These are phyloP conservation scores for Caenorhabditis sulstoni DNA, from an alignment of 2,888 invertebrate species.

Conservation along the genomic window DNA sequence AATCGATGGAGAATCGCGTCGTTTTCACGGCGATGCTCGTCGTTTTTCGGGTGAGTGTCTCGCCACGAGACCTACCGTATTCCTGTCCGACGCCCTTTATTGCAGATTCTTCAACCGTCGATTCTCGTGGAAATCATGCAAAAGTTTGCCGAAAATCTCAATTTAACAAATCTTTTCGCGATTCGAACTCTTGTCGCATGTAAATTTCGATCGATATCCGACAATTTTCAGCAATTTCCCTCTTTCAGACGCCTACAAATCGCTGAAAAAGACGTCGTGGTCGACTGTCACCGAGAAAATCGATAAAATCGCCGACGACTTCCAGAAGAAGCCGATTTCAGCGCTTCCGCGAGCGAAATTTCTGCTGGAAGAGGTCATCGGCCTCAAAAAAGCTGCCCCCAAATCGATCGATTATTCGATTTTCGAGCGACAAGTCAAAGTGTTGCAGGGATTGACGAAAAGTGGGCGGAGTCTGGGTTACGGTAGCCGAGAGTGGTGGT, in stretches of 20 bases:
- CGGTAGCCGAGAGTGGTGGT: too few species aligned
- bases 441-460: slow-evolving; percentile 62
- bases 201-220: too few species aligned
- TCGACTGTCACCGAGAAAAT: slow-evolving; percentile 45
- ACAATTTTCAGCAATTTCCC: too few species aligned
- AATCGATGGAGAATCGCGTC: slow-evolving; percentile 68
- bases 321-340: slow-evolving; percentile 49
- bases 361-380: slow-evolving; percentile 56
- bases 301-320: slow-evolving; percentile 30
- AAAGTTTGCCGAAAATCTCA: slow-evolving; percentile 48
- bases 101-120: slow-evolving; percentile 55
- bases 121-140: slow-evolving; percentile 62
- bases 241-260: slow-evolving; percentile 80
- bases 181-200: slow-evolving; percentile 55
- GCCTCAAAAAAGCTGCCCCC: slow-evolving; percentile 59
- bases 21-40: slow-evolving; percentile 65
- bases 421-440: slow-evolving; percentile 60
- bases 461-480: slow-evolving; percentile 42
- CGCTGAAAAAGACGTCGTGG: slow-evolving; percentile 62
- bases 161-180: slow-evolving; percentile 56
- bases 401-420: slow-evolving; percentile 55
- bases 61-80: too few species aligned
- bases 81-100: not conserved
- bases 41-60: slow-evolving; percentile 59
- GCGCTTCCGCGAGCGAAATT: slow-evolving; percentile 60